Evolutionary conservation across 2,888 invertebrate species (phyloP), one percentile per base, ranked within the genome.

Genomic region (Hecatera dysodea): DNA sequence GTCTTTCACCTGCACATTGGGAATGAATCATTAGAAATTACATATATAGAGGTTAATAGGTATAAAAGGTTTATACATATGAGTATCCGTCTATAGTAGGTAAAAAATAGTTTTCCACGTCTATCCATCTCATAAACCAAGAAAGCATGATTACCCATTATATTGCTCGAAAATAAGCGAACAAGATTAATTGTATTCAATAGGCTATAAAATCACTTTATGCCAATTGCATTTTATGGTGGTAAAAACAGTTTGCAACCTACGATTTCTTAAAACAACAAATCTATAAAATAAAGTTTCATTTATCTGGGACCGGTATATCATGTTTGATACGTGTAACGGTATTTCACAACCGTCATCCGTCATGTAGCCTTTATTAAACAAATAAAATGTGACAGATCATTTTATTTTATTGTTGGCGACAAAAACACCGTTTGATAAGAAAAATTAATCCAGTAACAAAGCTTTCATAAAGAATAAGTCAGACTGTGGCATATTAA

Each of bases 1-100:
- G 91, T 99, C 99, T 88, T 89, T 92, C 67, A 93, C 94, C 99
- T 97, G 85, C 2, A 50, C 17, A 61, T 52, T 11, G 24, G 15
- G 66, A 46, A 69, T 27, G 0, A 53, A 17, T 6, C 1, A 1
- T 79, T 67, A 72, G 42, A 44, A 24, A 55, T 73, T 11, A 42
- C 15, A n/a, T 9, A 5, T 24, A 36, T 52, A 33, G 17, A n/a
- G 3, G 4, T 39, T 22, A 46, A 9, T 6, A 0, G 9, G 2
- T 27, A 55, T 27, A 1, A n/a, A 2, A 67, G 17, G 12, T 17
- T 46, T 24, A 24, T 33, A 0, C 3, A 24, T 33, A 0, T 1
- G 8, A 11, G 17, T 17, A 1, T 22, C 17, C 4, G 0, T 33
- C 33, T 22, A 7, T 12, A 22, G 5, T 22, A 48, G 52, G 9